Percentiles rank a stretch among this genome's conserved stretches.
phyloP scores from a whole-genome alignment of 2,797 vertebrate species.

The Malurus leucopterus region DNA sequence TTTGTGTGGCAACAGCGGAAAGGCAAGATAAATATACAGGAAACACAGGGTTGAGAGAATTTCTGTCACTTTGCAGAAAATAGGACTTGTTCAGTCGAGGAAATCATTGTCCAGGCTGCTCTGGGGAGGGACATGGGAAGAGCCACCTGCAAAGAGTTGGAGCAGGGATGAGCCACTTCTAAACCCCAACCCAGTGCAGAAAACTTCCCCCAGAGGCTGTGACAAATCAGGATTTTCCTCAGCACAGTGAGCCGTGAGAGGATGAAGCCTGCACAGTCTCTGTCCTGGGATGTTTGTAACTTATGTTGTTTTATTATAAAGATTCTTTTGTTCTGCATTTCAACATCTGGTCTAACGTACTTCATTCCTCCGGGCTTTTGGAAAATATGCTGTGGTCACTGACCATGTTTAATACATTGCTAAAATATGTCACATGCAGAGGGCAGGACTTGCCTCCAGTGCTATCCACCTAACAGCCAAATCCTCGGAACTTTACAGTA shows the following conservation, averaged over 20 bases:
- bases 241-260: background rate
- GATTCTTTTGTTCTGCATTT: slow-evolving; percentile 39
- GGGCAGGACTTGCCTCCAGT: background rate
- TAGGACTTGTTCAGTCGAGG: background rate
- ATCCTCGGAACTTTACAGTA: background rate
- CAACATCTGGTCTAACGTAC: slow-evolving; percentile 52
- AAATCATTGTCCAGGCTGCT: background rate
- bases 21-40: slow-evolving; percentile 13
- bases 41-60: background rate
- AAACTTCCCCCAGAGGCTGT: background rate
- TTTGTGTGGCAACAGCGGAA: slow-evolving; percentile 31
- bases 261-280: background rate
- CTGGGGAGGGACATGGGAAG: background rate
- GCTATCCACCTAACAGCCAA: background rate
- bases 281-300: background rate
- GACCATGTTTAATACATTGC: slow-evolving; percentile 29
- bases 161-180: background rate
- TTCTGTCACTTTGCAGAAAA: background rate
- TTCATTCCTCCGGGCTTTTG: slow-evolving; percentile 45
- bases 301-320: background rate
- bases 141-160: background rate
- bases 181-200: background rate
- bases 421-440: slow-evolving; percentile 27
- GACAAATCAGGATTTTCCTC: background rate
- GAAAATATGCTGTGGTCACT: slow-evolving; percentile 62